Base-by-base conservation (phyloP, 1,140 invertebrate species). In the Onthophagus taurus region DNA sequence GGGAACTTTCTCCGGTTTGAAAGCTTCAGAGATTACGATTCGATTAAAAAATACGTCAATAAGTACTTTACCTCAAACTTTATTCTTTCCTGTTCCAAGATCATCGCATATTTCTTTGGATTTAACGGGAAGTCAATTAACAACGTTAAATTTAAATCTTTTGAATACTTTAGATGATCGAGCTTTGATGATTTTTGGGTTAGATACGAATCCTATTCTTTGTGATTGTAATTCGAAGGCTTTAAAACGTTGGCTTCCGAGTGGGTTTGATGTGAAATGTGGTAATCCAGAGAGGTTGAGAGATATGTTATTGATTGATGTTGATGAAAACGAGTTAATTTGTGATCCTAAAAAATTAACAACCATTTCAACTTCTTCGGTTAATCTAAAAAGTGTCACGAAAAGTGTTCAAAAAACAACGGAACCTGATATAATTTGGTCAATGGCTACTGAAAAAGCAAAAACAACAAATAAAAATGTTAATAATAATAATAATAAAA, bases 361-460 rank as follows among this genome's bases (percentile, higher is more conserved):
- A 0, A 57, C 52, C 4, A 68, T 69, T 20, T 61, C 70, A 2
- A 65, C 68, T 4, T 63, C 67, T n/a, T 57, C 64, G 6, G n/a
- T n/a, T n/a, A n/a, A n/a, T n/a, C n/a, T n/a, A n/a, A 57, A 64
- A 3, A 57, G 57, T 50, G 49, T 69, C 23, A 70, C 72, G 2
- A 65, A 72, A 12, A 45, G 73, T 26, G 20, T 71, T 68, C 29
- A 73, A 1, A 75, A 74, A 12, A 78, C 77, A 2, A 73, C 77
- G 1, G 81, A 89, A 56, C 83, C 85, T 0, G 83, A 89, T 38
- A 89, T 91, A 19, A 90, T 90, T 49, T 89, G 86, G 86, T 88
- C 85, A 5, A 69, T 85, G 8, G 77, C 83, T 3, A 74, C 77
- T 1, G 76, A 71, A 42, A 41, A 13, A 13, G 55, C 69, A 34